These are phyloP conservation scores for Epicauta chinensis DNA, from an alignment of 1,140 invertebrate species.

Conservation along the genomic window DNA sequence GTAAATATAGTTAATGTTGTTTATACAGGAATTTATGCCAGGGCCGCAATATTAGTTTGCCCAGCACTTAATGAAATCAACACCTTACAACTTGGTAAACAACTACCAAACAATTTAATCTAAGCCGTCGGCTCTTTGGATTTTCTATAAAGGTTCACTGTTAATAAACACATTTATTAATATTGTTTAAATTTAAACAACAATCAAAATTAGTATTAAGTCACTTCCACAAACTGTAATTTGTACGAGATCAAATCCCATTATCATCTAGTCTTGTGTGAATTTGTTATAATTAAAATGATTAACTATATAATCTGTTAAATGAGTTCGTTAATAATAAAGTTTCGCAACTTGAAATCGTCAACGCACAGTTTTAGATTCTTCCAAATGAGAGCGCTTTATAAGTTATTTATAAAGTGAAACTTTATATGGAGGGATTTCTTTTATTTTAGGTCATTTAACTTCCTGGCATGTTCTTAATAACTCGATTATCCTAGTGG, in stretches of 20 bases:
- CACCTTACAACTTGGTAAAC: constrained; percentile 22
- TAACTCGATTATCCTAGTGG: constrained; percentile 21
- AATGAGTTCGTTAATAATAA: constrained; percentile 18
- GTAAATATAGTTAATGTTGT: constrained; percentile 35
- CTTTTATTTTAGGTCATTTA: constrained; percentile 25
- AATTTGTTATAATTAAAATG: constrained; percentile 5
- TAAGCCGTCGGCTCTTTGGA: constrained; percentile 3
- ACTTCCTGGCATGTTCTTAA: constrained; percentile 26
- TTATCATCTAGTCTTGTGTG: no score
- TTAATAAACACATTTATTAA: no score
- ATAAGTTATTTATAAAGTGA: constrained; percentile 25
- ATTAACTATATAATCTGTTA: constrained; percentile 15
- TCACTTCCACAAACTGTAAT: no score
- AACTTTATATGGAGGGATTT: constrained; percentile 22
- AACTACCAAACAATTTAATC: constrained; percentile 17
- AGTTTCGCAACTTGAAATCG: constrained; percentile 17
- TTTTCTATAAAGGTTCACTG: no score
- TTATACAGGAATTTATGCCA: constrained; percentile 29
- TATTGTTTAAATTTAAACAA: no score
- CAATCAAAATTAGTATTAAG: no score
- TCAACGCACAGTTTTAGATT: constrained; percentile 22
- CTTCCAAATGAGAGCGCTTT: constrained; percentile 25
- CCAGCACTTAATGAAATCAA: constrained; percentile 35
- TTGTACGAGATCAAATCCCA: no score
- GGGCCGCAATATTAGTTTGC: constrained; percentile 30